phyloP scores from a whole-genome alignment of 2,797 vertebrate genomes.

The Manis pentadactyla region DNA sequence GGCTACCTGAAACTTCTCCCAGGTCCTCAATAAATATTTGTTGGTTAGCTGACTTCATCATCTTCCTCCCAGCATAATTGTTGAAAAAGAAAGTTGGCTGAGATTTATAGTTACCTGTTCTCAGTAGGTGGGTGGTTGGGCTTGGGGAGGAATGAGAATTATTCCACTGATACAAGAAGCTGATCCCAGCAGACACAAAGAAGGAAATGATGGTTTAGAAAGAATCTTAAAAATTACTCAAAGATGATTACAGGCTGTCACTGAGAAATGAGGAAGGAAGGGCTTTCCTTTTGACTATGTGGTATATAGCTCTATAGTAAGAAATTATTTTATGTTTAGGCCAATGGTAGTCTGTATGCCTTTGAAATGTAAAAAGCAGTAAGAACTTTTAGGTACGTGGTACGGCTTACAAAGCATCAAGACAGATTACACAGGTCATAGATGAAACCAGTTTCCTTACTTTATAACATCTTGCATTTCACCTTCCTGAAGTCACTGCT shows the following conservation, averaged over 20 bases:
- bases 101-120: conserved; percentile 24
- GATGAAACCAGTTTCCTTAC: neutral
- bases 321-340: conserved; percentile 77
- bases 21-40: conserved; percentile 10
- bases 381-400: conserved; percentile 66
- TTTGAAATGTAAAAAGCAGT: conserved; percentile 70
- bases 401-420: conserved; percentile 41
- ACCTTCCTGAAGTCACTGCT: neutral
- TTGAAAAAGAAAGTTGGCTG: conserved; percentile 31
- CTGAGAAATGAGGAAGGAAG: conserved; percentile 72
- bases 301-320: neutral
- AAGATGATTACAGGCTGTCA: conserved; percentile 77
- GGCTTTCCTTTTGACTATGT: conserved; percentile 58
- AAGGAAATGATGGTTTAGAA: conserved; percentile 56
- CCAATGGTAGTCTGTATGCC: conserved; percentile 4
- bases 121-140: conserved; percentile 33
- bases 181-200: neutral
- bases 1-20: neutral
- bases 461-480: neutral
- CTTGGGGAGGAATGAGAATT: conserved; percentile 43
- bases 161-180: neutral
- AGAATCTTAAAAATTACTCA: conserved; percentile 56
- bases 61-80: neutral
- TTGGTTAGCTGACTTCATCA: neutral
- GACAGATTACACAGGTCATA: neutral